These are phyloP conservation scores for Caenorhabditis sp. DNA, from an alignment of 2,888 invertebrate genomes.

Conservation along the genomic window DNA sequence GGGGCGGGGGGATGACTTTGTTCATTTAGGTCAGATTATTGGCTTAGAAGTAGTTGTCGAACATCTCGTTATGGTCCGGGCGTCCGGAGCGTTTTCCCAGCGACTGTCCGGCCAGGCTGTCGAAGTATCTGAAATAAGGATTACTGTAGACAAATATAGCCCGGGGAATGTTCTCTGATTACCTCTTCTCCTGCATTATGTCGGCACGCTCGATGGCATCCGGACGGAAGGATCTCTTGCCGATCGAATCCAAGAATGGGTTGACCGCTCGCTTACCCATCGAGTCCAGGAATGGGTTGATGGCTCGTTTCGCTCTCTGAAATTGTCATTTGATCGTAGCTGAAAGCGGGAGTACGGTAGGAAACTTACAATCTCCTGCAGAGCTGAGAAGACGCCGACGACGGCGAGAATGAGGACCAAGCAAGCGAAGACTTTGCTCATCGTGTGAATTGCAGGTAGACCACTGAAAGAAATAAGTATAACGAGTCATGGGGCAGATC, in stretches of 20 bases:
- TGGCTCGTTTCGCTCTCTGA: constrained; percentile 68
- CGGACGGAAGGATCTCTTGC: constrained; percentile 61
- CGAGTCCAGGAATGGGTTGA: constrained; percentile 77
- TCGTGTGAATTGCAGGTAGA: constrained; percentile 19
- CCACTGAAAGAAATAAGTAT: constrained; percentile 18
- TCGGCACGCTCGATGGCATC: background rate
- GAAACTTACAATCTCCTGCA: constrained; percentile 44
- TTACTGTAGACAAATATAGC: too few species aligned
- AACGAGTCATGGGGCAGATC: background rate
- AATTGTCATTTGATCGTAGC: background rate
- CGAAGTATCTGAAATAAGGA: too few species aligned
- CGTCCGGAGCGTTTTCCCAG: constrained; percentile 65
- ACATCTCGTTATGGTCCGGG: constrained; percentile 25
- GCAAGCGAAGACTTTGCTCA: constrained; percentile 57
- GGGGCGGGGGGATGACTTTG: background rate
- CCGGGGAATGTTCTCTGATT: too few species aligned
- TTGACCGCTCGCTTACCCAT: constrained; percentile 74
- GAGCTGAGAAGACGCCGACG: constrained; percentile 18
- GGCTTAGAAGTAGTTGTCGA: constrained; percentile 40
- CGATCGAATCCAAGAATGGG: constrained; percentile 75
- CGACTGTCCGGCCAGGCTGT: constrained; percentile 73
- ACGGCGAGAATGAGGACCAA: constrained; percentile 50
- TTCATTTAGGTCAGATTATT: background rate
- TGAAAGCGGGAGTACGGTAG: background rate
- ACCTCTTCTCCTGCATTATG: constrained; percentile 49